These are phyloP conservation scores for Resseliella maxima DNA, from an alignment of 2,888 invertebrate species.

Conservation along the genomic window DNA sequence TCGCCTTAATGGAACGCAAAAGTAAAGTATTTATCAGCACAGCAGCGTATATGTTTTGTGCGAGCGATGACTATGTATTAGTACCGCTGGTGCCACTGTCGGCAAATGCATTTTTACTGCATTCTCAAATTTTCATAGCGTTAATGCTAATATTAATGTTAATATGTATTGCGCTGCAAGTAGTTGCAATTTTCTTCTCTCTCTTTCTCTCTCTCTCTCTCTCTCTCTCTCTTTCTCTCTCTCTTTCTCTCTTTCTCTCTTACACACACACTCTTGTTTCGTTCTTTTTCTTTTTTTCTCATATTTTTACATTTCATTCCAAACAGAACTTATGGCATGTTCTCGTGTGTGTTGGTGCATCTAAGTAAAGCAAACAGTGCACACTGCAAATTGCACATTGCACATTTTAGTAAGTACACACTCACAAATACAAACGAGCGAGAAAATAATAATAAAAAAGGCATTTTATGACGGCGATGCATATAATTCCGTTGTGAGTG, in stretches of 20 bases:
- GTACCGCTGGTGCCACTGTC: slow-evolving; percentile 29
- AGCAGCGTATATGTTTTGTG: not conserved
- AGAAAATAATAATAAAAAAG: slow-evolving; percentile 39
- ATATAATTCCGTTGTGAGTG: slow-evolving; percentile 46
- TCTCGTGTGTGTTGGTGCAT: not conserved
- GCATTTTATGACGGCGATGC: slow-evolving; percentile 54
- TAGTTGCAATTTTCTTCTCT: slow-evolving; percentile 42
- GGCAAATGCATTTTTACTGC: slow-evolving; percentile 28
- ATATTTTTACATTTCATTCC: too few species aligned
- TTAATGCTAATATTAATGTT: slow-evolving; percentile 3
- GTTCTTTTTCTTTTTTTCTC: too few species aligned
- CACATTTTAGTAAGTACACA: slow-evolving; percentile 47
- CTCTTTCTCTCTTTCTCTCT: too few species aligned
- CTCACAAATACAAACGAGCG: not conserved
- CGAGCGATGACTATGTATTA: not conserved
- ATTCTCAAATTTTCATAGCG: slow-evolving; percentile 35
- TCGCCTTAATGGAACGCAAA: slow-evolving; percentile 20
- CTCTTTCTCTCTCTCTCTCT: not conserved
- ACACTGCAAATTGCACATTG: slow-evolving; percentile 37
- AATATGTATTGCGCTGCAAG: slow-evolving; percentile 51
- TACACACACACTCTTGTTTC: too few species aligned
- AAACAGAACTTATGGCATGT: slow-evolving; percentile 6
- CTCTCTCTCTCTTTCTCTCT: too few species aligned
- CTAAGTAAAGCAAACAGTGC: slow-evolving; percentile 28
- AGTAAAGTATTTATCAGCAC: slow-evolving; percentile 17